A percentile compares a stretch with the other conserved stretches of the same genome.
Conservation (phyloP, 35 echinoderm and acorn worm genomes). For the Ptychodera flava region DNA sequence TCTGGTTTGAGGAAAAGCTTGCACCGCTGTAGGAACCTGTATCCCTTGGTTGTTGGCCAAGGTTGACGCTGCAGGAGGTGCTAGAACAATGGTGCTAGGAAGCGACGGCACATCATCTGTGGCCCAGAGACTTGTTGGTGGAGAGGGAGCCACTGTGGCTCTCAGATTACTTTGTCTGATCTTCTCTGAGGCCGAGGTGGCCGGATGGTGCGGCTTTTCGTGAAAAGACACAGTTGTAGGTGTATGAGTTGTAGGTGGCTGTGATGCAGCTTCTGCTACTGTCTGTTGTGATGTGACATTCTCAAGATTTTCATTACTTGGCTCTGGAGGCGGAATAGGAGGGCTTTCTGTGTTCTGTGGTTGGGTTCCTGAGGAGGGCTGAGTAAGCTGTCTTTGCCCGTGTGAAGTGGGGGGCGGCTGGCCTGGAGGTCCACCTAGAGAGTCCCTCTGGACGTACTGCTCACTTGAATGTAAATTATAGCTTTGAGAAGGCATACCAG, state of each 20-base stretch:
- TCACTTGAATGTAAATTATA: neutral
- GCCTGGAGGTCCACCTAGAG: neutral
- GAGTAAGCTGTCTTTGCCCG: neutral
- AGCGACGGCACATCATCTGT: neutral
- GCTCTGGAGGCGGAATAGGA: neutral
- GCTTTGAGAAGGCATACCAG: neutral
- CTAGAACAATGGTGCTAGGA: neutral
- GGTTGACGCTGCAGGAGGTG: neutral
- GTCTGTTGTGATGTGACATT: too few relatives aligned
- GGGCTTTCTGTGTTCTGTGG: neutral
- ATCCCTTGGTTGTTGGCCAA: neutral
- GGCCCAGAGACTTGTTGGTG: neutral
- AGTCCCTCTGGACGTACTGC: neutral
- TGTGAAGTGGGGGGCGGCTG: neutral
- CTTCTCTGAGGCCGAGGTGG: neutral
- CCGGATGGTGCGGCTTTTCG: neutral
- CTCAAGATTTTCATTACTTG: neutral
- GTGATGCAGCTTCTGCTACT: neutral
- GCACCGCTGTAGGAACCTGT: neutral
- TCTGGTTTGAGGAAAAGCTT: neutral
- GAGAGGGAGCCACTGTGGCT: neutral
- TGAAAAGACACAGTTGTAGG: too few relatives aligned
- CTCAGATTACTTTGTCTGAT: neutral
- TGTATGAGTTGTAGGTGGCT: neutral
- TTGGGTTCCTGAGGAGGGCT: neutral